A percentile compares a stretch with the other conserved stretches of the same genome.
Conservation (phyloP, 2,888 invertebrate species). For the Tachystola acroxantha region DNA sequence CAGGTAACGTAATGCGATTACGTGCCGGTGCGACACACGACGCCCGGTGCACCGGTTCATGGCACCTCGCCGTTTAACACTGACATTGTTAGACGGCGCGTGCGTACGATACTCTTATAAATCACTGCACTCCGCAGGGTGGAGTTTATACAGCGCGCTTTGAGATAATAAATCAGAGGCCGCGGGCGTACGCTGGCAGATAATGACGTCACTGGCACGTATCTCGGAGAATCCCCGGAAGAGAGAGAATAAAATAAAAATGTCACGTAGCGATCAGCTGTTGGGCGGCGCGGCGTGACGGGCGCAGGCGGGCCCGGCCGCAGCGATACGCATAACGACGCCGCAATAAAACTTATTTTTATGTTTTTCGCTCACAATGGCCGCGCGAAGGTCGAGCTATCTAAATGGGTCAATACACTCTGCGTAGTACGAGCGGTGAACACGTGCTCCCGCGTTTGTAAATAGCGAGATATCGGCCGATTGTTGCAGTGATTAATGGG, state of each 20-base stretch:
- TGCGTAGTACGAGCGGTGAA: constrained; percentile 72
- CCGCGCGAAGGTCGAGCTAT: constrained; percentile 78
- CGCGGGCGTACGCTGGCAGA: constrained; percentile 54
- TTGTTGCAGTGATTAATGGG: constrained; percentile 79
- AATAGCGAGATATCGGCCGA: constrained; percentile 79
- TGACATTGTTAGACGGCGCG: constrained; percentile 39
- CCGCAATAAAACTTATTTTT: constrained; percentile 79
- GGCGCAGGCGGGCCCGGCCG: constrained; percentile 51
- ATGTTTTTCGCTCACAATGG: constrained; percentile 79
- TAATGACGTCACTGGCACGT: constrained; percentile 76
- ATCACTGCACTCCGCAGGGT: constrained; percentile 47
- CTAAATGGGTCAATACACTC: constrained; percentile 79
- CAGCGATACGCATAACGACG: constrained; percentile 75
- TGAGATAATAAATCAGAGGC: constrained; percentile 68
- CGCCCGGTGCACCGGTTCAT: constrained; percentile 33
- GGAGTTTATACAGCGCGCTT: constrained; percentile 45
- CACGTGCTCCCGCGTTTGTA: constrained; percentile 78
- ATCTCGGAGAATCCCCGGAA: constrained; percentile 76
- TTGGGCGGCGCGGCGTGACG: constrained; percentile 64
- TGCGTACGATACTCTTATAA: constrained; percentile 32
- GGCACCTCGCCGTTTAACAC: constrained; percentile 35
- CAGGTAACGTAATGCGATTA: constrained; percentile 15
- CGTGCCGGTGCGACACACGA: constrained; percentile 10
- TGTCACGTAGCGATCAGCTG: constrained; percentile 79
- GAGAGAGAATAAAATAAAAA: constrained; percentile 76